These are phyloP conservation scores for Gasteruption jaculator DNA, from an alignment of 2,888 invertebrate species.

Conservation along the genomic window DNA sequence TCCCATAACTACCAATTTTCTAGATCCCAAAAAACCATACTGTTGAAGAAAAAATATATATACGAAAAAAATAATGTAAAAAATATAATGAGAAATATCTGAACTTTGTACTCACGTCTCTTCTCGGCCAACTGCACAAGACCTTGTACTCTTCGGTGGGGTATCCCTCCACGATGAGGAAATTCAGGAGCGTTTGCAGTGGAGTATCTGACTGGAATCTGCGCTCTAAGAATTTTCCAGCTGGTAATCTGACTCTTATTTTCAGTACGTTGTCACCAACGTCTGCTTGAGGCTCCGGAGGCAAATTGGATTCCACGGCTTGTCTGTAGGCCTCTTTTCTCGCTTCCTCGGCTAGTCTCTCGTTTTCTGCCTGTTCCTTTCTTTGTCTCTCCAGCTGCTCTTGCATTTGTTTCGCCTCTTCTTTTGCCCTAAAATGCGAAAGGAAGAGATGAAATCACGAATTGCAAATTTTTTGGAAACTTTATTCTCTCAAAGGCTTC, in stretches of 20 bases:
- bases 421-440: conserved; percentile 66
- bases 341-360: conserved; percentile 68
- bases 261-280: conserved; percentile 62
- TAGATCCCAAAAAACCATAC: no score
- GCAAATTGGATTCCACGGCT: conserved; percentile 65
- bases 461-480: no score
- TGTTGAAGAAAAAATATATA: no score
- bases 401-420: conserved; percentile 76
- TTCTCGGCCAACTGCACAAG: conserved; percentile 88
- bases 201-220: conserved; percentile 65
- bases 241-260: conserved; percentile 79
- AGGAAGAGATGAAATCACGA: no score
- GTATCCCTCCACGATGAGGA: conserved; percentile 83
- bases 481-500: no score
- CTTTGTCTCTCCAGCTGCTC: conserved; percentile 70
- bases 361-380: conserved; percentile 70
- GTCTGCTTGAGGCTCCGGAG: conserved; percentile 64
- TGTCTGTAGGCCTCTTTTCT: conserved; percentile 65
- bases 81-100: no score
- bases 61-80: no score
- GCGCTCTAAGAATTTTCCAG: conserved; percentile 71
- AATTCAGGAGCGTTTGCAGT: conserved; percentile 77
- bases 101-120: conserved; percentile 87
- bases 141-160: conserved; percentile 85
- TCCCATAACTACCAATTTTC: no score